Percentiles rank a stretch among this genome's conserved stretches.
These are phyloP conservation scores for Mustela nigripes DNA, from an alignment of 2,113 vertebrate species.

Conservation along the genomic window DNA sequence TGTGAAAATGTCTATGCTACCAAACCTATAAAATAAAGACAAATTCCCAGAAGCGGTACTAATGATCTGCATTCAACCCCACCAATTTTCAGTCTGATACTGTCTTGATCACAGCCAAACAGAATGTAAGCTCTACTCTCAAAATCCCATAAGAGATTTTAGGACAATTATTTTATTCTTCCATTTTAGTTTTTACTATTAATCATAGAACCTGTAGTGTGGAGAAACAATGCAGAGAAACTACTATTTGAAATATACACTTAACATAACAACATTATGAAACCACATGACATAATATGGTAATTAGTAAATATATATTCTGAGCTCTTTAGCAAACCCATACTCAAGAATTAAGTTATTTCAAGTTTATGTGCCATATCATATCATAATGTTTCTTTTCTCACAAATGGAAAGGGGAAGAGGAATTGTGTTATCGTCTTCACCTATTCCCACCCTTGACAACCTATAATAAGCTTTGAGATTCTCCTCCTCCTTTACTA, in stretches of 20 bases:
- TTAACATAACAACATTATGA: slow-evolving; percentile 68
- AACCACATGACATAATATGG: slow-evolving; percentile 32
- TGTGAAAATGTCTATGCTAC: too few relatives aligned
- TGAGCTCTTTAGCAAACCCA: slow-evolving; percentile 63
- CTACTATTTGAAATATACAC: slow-evolving; percentile 41
- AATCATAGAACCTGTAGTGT: slow-evolving; percentile 46
- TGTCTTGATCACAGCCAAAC: slow-evolving; percentile 37
- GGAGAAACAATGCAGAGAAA: slow-evolving; percentile 61
- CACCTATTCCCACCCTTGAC: slow-evolving; percentile 61
- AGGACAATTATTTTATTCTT: slow-evolving; percentile 50
- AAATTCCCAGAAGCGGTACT: slow-evolving; percentile 39
- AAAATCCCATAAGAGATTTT: slow-evolving; percentile 48
- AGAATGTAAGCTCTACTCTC: slow-evolving; percentile 21
- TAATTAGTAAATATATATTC: slow-evolving; percentile 67
- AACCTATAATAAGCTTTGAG: slow-evolving; percentile 77
- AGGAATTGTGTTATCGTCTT: slow-evolving; percentile 70
- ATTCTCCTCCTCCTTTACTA: slow-evolving; percentile 74
- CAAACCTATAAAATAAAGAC: slow-evolving; percentile 34
- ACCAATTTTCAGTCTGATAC: slow-evolving; percentile 3
- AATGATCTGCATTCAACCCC: slow-evolving; percentile 56
- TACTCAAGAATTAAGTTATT: slow-evolving; percentile 65
- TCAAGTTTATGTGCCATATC: slow-evolving; percentile 66
- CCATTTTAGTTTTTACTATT: slow-evolving; percentile 45
- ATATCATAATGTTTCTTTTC: slow-evolving; percentile 76
- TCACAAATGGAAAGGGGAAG: slow-evolving; percentile 69